Conservation (phyloP, 1,140 invertebrate genomes). For the Plectus sambesii region DNA sequence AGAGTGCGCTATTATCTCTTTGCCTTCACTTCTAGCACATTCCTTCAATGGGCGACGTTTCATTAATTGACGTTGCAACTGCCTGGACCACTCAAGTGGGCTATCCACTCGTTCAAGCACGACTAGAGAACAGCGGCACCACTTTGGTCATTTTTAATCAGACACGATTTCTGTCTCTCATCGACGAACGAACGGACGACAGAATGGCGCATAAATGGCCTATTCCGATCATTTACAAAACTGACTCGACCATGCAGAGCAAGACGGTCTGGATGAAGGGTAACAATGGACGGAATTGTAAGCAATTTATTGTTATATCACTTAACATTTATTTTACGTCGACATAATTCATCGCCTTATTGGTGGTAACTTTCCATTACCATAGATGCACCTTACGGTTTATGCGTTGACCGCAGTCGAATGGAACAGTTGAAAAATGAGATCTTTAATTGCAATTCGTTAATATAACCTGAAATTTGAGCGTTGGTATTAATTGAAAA, state of each 20-base stretch:
- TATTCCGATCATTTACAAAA: slow-evolving; percentile 26
- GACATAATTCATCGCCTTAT: no score
- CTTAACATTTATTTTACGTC: no score
- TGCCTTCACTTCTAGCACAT: slow-evolving; percentile 29
- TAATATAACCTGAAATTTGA: no score
- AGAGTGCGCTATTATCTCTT: no score
- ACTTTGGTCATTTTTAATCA: slow-evolving; percentile 20
- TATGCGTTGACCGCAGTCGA: no score
- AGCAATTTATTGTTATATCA: no score
- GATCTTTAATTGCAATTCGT: no score
- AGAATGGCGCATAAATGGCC: slow-evolving; percentile 21
- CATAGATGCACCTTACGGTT: no score
- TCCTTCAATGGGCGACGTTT: slow-evolving; percentile 14
- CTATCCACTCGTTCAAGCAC: slow-evolving; percentile 29
- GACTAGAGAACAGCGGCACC: slow-evolving; percentile 16
- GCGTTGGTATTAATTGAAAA: no score
- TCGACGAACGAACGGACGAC: slow-evolving; percentile 20
- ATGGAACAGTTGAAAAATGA: no score
- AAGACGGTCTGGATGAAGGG: slow-evolving; percentile 20
- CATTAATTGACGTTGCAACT: slow-evolving; percentile 23
- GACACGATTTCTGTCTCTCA: slow-evolving; percentile 28
- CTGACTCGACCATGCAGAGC: slow-evolving; percentile 6
- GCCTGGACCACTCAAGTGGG: slow-evolving; percentile 34
- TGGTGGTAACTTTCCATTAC: no score
- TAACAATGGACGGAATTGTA: slow-evolving; percentile 12